phyloP scores from a whole-genome alignment of 2,113 vertebrate species.

The Polypterus bichir region DNA sequence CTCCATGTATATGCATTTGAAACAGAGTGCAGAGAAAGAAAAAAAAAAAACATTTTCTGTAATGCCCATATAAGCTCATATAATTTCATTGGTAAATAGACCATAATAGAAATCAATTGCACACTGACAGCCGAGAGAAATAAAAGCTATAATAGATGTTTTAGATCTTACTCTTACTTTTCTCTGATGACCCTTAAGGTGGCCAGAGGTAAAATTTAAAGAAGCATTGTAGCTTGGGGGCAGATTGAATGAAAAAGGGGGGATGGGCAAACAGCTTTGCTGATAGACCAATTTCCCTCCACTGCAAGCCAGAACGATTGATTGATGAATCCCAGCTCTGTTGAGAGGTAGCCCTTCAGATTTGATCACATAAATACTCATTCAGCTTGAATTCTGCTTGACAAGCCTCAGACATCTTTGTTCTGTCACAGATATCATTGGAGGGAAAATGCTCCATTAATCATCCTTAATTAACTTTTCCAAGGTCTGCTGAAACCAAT shows the following conservation, averaged over 20 bases:
- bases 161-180: slow-evolving; percentile 62
- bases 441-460: slow-evolving; percentile 95
- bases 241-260: slow-evolving; percentile 91
- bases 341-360: slow-evolving; percentile 96
- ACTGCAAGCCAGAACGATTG: slow-evolving; percentile 79
- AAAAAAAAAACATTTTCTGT: slow-evolving; percentile 25
- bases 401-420: slow-evolving; percentile 97
- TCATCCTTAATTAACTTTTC: slow-evolving; percentile 98
- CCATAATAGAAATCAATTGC: slow-evolving; percentile 81
- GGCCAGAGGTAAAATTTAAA: slow-evolving; percentile 91
- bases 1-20: no score
- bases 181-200: slow-evolving; percentile 78
- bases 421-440: slow-evolving; percentile 98
- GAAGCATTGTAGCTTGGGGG: slow-evolving; percentile 92
- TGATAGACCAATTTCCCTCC: slow-evolving; percentile 98
- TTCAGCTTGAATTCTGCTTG: slow-evolving; percentile 98
- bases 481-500: slow-evolving; percentile 77
- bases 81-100: slow-evolving; percentile 65
- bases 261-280: slow-evolving; percentile 58
- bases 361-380: slow-evolving; percentile 99
- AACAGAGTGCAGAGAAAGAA: no score
- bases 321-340: slow-evolving; percentile 96
- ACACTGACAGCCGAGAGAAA: slow-evolving; percentile 74
- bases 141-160: slow-evolving; percentile 83
- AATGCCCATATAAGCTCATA: slow-evolving; percentile 26